Base-by-base conservation (phyloP, 2,888 invertebrate species). In the Parnassius apollo region DNA sequence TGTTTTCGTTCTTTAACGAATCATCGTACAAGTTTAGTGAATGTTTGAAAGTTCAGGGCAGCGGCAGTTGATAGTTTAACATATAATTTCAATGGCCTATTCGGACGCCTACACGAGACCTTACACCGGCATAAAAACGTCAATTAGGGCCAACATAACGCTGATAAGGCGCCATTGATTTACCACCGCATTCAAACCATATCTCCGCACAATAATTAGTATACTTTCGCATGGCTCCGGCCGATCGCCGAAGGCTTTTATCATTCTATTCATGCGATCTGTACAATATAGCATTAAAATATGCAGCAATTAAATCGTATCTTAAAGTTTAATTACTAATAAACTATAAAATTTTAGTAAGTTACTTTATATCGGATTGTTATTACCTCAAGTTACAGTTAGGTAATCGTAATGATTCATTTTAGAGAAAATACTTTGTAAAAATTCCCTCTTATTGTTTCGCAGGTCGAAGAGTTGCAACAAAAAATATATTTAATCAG, bases 141-240 rank as follows among this genome's bases (percentile, higher is more conserved):
- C 66, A 66, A 66, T 66, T 66, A 66, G 66, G 53, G 57, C 59
- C 42, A 51, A 44, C 50, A 48, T 53, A 52, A 59, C 53, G 53
- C 61, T 54, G 66, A 66, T 66, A 66, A 64, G 62, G 10, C 56
- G 11, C 59, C 25, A 60, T 64, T 66, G 66, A 66, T 64, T 64
- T 62, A 66, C 57, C 54, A 50, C 44, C 42, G 59, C 62, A 62
- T 66, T 64, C 57, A 66, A 42, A 2, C 57, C 42, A 57, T 60
- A 64, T 60, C 64, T 57, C 61, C 9, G 62, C 57, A 64, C 64
- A 64, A 66, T 64, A 64, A 66, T 64, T 64, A 64, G 64, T 53
- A 42, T 57, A 58, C 51, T 56, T 66, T 61, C 56, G 54, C 59
- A 18, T 11, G 42, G 51, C 13, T 42, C 54, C 59, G 48, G 22